These are phyloP conservation scores for Sericinus montela DNA, from an alignment of 2,888 invertebrate genomes.

Conservation along the genomic window DNA sequence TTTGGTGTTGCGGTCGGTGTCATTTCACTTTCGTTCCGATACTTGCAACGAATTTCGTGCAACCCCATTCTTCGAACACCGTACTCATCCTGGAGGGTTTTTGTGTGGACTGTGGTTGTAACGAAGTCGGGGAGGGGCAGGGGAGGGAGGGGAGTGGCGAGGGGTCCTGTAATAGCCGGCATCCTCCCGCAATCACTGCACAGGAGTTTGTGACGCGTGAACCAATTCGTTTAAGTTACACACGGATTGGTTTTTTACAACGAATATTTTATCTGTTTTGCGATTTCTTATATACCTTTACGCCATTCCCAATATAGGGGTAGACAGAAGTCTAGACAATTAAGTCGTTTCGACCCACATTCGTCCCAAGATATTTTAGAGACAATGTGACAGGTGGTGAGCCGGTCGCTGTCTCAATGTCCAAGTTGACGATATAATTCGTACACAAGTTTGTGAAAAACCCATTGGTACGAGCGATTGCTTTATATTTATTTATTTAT, in stretches of 20 bases:
- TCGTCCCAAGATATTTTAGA: no score
- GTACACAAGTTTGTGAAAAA: no score
- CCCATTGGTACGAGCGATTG: no score
- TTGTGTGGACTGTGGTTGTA: neutral
- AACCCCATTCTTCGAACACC: conserved; percentile 3
- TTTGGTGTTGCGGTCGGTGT: conserved; percentile 5
- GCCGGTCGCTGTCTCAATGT: no score
- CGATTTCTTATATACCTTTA: no score
- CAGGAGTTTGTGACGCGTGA: conserved; percentile 61
- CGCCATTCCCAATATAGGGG: no score
- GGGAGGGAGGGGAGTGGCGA: conserved; percentile 17
- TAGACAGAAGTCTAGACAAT: no score
- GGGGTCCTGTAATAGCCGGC: conserved; percentile 62
- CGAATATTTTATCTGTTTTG: no score
- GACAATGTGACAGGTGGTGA: no score
- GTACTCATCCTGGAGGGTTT: conserved; percentile 4
- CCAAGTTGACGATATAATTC: no score
- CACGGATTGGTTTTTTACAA: conserved; percentile 23
- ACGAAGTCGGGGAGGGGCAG: neutral
- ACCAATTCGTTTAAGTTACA: conserved; percentile 45
- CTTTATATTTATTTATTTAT: no score
- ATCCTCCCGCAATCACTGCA: conserved; percentile 70
- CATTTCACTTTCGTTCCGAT: conserved; percentile 15
- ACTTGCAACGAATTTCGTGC: conserved; percentile 9
- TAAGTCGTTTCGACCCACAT: no score